These are phyloP conservation scores for Tuberolachnus salignus DNA, from an alignment of 2,888 invertebrate genomes.

Conservation along the genomic window DNA sequence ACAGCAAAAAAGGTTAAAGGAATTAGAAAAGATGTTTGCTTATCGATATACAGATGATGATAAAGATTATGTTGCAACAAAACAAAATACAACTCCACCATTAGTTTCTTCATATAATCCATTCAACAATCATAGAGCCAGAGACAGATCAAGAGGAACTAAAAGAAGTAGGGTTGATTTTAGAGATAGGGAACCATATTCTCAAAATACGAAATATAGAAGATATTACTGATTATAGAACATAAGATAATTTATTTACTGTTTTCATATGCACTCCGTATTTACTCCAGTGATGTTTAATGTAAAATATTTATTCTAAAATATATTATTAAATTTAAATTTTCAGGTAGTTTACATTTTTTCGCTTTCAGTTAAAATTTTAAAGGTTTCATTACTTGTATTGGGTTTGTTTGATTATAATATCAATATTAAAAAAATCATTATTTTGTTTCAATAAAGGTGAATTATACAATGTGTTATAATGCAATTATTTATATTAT, in stretches of 20 bases:
- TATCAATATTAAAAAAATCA: too few relatives aligned
- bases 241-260: slow-evolving; percentile 1
- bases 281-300: too few relatives aligned
- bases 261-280: background rate
- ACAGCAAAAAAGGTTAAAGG: slow-evolving; percentile 23
- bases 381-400: too few relatives aligned
- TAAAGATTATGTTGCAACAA: slow-evolving; percentile 66
- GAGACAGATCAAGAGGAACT: background rate
- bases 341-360: too few relatives aligned
- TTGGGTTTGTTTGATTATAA: too few relatives aligned
- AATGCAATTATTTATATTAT: too few relatives aligned
- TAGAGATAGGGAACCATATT: background rate
- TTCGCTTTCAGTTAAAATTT: too few relatives aligned
- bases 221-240: slow-evolving; percentile 20
- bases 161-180: background rate
- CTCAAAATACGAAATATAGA: background rate
- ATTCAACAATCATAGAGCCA: background rate
- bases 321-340: too few relatives aligned
- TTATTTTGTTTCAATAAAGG: too few relatives aligned
- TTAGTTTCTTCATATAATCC: slow-evolving; percentile 43
- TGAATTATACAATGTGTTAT: too few relatives aligned
- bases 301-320: too few relatives aligned
- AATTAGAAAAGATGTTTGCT: slow-evolving; percentile 27
- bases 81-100: slow-evolving; percentile 57
- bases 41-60: slow-evolving; percentile 68